Evolutionary conservation across 2,113 vertebrate species (phyloP).

Genomic region (Embiotoca jacksoni): DNA sequence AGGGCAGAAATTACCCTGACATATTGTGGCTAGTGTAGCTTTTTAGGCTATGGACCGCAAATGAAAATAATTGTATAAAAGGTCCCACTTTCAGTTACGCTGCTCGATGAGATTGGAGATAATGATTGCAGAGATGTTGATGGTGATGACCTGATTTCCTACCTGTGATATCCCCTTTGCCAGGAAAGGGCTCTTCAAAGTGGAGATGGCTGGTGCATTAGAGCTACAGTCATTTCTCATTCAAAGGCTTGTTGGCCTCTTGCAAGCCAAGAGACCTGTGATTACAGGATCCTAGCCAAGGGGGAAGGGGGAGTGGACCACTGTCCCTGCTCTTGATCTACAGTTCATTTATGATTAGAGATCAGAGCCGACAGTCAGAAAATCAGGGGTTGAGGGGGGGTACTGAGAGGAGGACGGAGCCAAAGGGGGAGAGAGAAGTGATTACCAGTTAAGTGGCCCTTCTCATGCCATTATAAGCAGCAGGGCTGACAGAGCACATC

Average conservation of each 20-base stretch:
- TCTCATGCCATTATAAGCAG: slow-evolving; percentile 80
- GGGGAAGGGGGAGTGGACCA: slow-evolving; percentile 69
- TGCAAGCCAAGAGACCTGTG: slow-evolving; percentile 67
- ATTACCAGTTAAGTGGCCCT: slow-evolving; percentile 84
- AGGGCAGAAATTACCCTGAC: slow-evolving; percentile 32
- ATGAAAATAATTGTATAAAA: slow-evolving; percentile 74
- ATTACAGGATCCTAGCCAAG: slow-evolving; percentile 73
- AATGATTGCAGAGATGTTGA: slow-evolving; percentile 62
- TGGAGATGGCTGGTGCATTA: slow-evolving; percentile 75
- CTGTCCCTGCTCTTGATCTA: slow-evolving; percentile 76
- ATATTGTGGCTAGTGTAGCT: slow-evolving; percentile 41
- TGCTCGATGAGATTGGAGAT: slow-evolving; percentile 45
- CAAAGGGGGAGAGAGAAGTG: slow-evolving; percentile 74
- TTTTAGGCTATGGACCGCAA: slow-evolving; percentile 46
- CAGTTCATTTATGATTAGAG: slow-evolving; percentile 82
- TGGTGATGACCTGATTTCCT: slow-evolving; percentile 69
- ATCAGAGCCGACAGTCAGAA: slow-evolving; percentile 76
- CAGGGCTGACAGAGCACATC: slow-evolving; percentile 77
- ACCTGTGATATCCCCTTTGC: slow-evolving; percentile 66
- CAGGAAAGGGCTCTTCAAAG: slow-evolving; percentile 74
- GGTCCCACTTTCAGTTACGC: slow-evolving; percentile 42
- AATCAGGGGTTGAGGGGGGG: slow-evolving; percentile 42
- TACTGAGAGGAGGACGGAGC: slow-evolving; percentile 49
- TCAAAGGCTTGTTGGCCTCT: slow-evolving; percentile 74
- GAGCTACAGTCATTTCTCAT: slow-evolving; percentile 70